Base-by-base conservation (phyloP, 2,888 invertebrate genomes). In the Cantharis rufa region DNA sequence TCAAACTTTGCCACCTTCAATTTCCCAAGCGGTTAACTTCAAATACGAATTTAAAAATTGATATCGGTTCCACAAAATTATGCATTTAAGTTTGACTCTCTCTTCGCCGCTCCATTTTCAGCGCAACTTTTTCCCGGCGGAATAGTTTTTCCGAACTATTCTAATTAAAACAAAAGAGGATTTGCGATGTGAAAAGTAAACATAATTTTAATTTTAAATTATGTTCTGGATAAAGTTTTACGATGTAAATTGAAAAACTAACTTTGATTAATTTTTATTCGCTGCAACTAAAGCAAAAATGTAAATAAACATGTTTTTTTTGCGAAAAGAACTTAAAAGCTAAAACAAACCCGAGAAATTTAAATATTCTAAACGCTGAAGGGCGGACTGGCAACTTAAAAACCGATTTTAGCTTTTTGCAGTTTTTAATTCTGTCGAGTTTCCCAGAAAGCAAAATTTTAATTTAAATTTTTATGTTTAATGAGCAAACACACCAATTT, bases 1-100 rank as follows among this genome's bases (percentile, higher is more conserved):
- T 64, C 64, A 64, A 64, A 64, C 64, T 64, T 64, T 64, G 64
- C 64, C 64, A 64, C 18, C 64, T 64, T 64, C 64, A 64, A 64
- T 64, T 64, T 64, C 64, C 64, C 64, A 64, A 64, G 64, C 64
- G 64, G 64, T 64, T 64, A 64, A 18, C 64, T 64, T 21, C 64
- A 64, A 64, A 64, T 64, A 21, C 21, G 64, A 64, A 64, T 64
- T 64, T 64, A 21, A 16, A 18, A 64, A 64, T 64, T 64, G 64
- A 15, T 64, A 64, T 64, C 21, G 18, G 64, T 21, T 64, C 64
- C 18, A 64, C 18, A 64, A 64, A 64, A 64, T 64, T 64, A 64
- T 21, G 16, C 21, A 18, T 64, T 13, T 21, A 21, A 21, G n/a
- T 64, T 64, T 13, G 32, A 32, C 32, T n/a, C n/a, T 28, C 28